Evolutionary conservation across 2,113 vertebrate species (phyloP).

Genomic region (Crocuta crocuta): DNA sequence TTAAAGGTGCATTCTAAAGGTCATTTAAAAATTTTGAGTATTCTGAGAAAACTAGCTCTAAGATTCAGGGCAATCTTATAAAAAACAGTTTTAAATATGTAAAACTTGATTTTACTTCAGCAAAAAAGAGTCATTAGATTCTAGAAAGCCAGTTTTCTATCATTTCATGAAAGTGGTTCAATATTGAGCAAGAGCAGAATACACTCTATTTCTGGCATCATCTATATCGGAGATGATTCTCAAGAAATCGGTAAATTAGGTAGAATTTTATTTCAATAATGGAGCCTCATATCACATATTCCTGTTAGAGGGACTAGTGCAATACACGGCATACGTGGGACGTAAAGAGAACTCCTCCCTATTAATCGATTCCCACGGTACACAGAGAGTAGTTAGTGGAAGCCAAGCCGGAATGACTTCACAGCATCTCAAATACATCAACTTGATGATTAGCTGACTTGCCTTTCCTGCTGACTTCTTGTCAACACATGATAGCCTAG

Average conservation of each 20-base stretch:
- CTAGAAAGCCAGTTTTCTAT: not conserved
- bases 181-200: conserved; percentile 51
- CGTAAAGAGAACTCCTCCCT: not conserved
- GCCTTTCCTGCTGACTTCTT: not conserved
- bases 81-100: conserved; percentile 23
- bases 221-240: not conserved
- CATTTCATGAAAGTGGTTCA: conserved; percentile 3
- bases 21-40: not conserved
- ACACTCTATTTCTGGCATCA: not conserved
- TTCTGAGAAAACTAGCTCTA: not conserved
- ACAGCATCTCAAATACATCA: not conserved
- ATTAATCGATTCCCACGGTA: not conserved
- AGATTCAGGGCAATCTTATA: conserved; percentile 2
- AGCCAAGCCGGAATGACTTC: not conserved
- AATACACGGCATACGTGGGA: not conserved
- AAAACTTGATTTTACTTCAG: not conserved
- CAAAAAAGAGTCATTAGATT: not conserved
- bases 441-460: not conserved
- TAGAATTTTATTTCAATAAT: not conserved
- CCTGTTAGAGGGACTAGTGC: not conserved
- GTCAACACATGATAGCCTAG: not conserved
- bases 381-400: not conserved
- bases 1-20: not conserved
- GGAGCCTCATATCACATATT: not conserved
- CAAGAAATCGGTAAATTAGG: conserved; percentile 18